Conservation (phyloP, 2,113 vertebrate species). For the Rissa tridactyla region DNA sequence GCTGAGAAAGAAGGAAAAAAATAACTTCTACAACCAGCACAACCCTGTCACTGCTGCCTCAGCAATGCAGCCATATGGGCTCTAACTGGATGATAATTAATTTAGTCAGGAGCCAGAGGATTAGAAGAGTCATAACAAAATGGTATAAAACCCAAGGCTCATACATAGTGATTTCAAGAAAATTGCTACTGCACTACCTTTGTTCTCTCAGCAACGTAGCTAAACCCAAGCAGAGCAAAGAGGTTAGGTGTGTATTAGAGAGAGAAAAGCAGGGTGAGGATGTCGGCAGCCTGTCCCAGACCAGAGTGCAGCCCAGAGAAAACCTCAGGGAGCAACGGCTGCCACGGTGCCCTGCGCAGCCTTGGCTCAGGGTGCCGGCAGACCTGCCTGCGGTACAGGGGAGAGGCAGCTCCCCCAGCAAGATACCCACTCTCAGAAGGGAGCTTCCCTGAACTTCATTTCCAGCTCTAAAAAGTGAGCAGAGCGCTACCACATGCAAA, state of each 20-base stretch:
- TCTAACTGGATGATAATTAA: not conserved
- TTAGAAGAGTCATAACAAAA: not conserved
- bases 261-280: not conserved
- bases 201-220: not conserved
- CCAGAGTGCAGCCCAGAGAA: not conserved
- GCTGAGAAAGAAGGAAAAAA: not conserved
- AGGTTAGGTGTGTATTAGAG: not conserved
- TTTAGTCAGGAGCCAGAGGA: not conserved
- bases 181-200: not conserved
- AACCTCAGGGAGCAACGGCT: not conserved
- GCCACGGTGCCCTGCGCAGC: rapidly evolving
- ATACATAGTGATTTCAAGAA: not conserved
- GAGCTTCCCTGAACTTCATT: not conserved
- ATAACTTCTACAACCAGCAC: not conserved
- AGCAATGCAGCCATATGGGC: not conserved
- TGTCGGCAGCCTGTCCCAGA: rapidly evolving
- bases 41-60: not conserved
- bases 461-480: not conserved
- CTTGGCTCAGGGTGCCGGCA: not conserved
- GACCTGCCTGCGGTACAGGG: rapidly evolving
- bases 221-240: not conserved
- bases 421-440: not conserved
- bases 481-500: not conserved
- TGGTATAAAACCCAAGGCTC: not conserved
- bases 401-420: not conserved